Base-by-base conservation (phyloP, 2,113 vertebrate species). In the Odocoileus hemionus region DNA sequence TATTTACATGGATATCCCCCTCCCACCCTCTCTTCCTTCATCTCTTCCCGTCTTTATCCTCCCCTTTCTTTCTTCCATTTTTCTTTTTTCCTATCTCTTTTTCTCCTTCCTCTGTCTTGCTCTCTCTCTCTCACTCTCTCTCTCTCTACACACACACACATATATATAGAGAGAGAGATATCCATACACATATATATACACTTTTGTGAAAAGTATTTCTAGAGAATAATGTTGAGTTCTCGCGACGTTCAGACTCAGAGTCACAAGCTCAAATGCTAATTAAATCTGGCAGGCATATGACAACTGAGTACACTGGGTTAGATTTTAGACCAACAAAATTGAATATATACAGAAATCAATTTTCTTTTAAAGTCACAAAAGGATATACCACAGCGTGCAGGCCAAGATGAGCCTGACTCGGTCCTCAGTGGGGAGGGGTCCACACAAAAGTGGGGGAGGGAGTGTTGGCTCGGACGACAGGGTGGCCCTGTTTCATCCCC, bases 11-110 rank as follows among this genome's bases (percentile, higher is more conserved):
- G 47, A 50, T 14, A 33, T 7, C 6, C 7, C 60, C 60, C 19
- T 45, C 3, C 14, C 8, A 11, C 9, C 23, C n/a, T 30, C 15
- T 4, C 11, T 55, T 3, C 5, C 5, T 28, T 5, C 0, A 26
- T 60, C 26, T 7, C 1, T 54, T 30, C 25, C 13, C 21, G 50
- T 50, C 78, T 6, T 5, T 30, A 6, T 28, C 5, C 13, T 9
- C 28, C 17, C 28, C 12, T 1, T 19, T 76, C n/a, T 14, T 54
- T 61, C 21, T 15, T 26, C 12, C 39, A 28, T 50, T 50, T 12
- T 25, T 23, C 25, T 47, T 7, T 17, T 11, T 55, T 7, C 39
- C 9, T 21, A 8, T 55, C 12, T 39, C 8, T 2, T 5, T 43
- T 14, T 25, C 43, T 43, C n/a, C 6, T 33, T 33, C 13, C 17